Evolutionary conservation across 1,140 invertebrate genomes (phyloP).

Genomic region (Drosophila truncata): DNA sequence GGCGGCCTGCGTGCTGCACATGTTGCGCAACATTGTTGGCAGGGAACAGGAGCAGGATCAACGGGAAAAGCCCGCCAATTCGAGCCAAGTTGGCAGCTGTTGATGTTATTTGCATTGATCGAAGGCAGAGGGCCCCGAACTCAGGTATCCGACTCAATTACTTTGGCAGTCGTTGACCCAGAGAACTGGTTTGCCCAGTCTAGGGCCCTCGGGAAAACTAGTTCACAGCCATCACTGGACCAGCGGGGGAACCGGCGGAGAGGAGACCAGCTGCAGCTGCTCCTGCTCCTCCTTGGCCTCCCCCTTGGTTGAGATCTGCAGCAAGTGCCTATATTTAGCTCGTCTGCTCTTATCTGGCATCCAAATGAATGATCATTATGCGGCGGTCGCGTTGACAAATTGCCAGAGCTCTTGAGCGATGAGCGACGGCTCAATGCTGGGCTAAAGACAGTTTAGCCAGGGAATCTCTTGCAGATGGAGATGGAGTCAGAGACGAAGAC

Average conservation of each 20-base stretch:
- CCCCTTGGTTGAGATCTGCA: constrained; percentile 2
- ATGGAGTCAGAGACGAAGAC: background rate
- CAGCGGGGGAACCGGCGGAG: constrained; percentile 12
- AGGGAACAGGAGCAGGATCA: constrained; percentile 8
- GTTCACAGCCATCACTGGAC: constrained; percentile 43
- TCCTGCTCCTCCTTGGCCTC: background rate
- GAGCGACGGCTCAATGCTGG: constrained; percentile 69
- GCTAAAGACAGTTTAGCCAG: constrained; percentile 47
- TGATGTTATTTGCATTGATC: constrained; percentile 65
- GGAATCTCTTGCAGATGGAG: background rate
- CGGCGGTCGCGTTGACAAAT: constrained; percentile 75
- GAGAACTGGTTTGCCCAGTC: constrained; percentile 45
- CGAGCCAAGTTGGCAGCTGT: constrained; percentile 58
- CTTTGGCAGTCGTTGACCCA: constrained; percentile 77
- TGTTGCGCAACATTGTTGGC: constrained; percentile 43
- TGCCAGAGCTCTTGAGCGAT: constrained; percentile 66
- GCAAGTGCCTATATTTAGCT: constrained; percentile 74
- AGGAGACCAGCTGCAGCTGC: constrained; percentile 28
- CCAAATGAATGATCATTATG: constrained; percentile 82
- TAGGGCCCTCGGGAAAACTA: constrained; percentile 53
- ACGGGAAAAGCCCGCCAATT: constrained; percentile 36
- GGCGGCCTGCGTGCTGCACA: constrained; percentile 2
- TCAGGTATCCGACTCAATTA: constrained; percentile 42
- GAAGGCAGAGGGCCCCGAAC: constrained; percentile 15
- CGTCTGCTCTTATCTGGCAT: constrained; percentile 62